Conservation (phyloP, 2,797 vertebrate species). For the Falco rusticolus region DNA sequence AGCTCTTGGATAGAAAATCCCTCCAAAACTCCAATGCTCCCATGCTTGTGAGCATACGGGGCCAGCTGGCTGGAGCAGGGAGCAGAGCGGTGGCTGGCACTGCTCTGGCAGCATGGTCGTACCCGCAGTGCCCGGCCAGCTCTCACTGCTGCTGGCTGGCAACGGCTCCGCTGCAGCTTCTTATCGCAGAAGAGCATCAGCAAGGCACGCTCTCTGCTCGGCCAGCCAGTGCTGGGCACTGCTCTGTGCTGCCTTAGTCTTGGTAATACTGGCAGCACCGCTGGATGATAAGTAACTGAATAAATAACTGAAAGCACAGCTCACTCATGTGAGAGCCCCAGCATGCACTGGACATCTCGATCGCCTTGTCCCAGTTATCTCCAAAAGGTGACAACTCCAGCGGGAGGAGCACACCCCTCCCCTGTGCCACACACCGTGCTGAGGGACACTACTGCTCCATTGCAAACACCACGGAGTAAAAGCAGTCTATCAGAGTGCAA, state of each 20-base stretch:
- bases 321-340: not conserved
- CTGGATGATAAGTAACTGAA: not conserved
- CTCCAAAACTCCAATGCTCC: not conserved
- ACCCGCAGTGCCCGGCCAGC: rapidly evolving
- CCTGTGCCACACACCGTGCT: rapidly evolving
- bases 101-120: not conserved
- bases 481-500: not conserved
- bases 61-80: not conserved
- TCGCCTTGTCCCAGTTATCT: not conserved
- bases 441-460: not conserved
- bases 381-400: not conserved
- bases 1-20: not conserved
- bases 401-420: not conserved
- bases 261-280: rapidly evolving
- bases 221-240: not conserved
- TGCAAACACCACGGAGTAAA: rapidly evolving
- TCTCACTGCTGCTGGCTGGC: not conserved
- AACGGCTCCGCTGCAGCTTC: not conserved
- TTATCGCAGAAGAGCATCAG: not conserved
- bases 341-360: rapidly evolving
- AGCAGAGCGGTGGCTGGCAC: not conserved
- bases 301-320: not conserved
- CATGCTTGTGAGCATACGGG: rapidly evolving
- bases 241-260: not conserved
- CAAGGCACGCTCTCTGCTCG: not conserved